A percentile compares a stretch with the other conserved stretches of the same genome.
These are phyloP conservation scores for Megaptera novaeangliae DNA, from an alignment of 2,113 vertebrate species.

Conservation along the genomic window DNA sequence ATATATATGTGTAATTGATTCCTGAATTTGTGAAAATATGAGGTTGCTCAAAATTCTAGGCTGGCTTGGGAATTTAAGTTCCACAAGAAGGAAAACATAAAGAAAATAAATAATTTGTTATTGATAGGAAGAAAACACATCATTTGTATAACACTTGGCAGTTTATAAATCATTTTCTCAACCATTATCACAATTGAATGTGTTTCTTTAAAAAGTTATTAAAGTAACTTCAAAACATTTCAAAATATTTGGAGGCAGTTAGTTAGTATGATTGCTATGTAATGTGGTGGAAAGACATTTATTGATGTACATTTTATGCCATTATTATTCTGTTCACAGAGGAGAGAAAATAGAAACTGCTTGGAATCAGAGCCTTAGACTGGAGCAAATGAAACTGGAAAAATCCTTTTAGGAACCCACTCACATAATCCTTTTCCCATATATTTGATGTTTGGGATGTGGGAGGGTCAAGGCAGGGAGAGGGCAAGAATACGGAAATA, in stretches of 20 bases:
- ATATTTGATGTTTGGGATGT: neutral
- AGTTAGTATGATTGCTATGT: neutral
- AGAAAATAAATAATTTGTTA: neutral
- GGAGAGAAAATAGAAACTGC: neutral
- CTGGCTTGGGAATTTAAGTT: neutral
- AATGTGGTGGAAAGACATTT: neutral
- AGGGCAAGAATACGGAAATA: neutral
- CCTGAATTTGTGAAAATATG: neutral
- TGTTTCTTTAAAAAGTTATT: slow-evolving; percentile 15
- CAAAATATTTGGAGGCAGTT: neutral
- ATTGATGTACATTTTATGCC: neutral
- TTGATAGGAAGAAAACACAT: neutral
- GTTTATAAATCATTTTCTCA: neutral
- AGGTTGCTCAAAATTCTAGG: neutral
- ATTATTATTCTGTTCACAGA: neutral
- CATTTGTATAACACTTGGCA: neutral
- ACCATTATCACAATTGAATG: neutral
- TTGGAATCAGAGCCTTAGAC: neutral
- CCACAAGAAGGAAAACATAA: neutral
- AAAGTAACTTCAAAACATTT: slow-evolving; percentile 45
- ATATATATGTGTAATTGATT: neutral
- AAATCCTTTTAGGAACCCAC: neutral
- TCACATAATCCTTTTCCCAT: neutral
- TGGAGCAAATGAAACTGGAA: neutral
- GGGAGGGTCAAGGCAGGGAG: neutral